phyloP scores from a whole-genome alignment of 2,888 invertebrate genomes.

The Drosophila subquinaria region DNA sequence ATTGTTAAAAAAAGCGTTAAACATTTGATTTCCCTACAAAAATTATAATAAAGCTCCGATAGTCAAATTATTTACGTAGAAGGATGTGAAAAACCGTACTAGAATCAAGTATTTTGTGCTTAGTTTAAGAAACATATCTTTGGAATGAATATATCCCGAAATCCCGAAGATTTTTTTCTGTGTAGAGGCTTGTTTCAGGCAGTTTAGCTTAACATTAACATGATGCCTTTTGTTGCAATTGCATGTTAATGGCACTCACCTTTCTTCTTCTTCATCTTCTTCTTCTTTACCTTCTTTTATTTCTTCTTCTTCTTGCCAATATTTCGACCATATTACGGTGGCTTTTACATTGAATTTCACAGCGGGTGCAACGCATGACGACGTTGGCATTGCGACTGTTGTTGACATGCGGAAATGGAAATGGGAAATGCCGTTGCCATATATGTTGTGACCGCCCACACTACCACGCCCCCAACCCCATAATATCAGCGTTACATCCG shows the following conservation, averaged over 20 bases:
- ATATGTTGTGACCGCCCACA: conserved; percentile 30
- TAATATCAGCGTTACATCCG: conserved; percentile 40
- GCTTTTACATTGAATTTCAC: conserved; percentile 32
- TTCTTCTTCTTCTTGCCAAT: conserved; percentile 6
- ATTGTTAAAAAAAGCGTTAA: no score
- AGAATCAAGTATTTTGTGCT: no score
- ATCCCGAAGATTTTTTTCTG: no score
- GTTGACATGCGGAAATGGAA: conserved; percentile 58
- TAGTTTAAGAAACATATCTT: no score
- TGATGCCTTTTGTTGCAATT: conserved; percentile 18
- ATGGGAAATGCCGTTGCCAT: conserved; percentile 34
- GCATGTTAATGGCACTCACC: conserved; percentile 17
- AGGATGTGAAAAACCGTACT: no score
- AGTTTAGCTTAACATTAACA: conserved; percentile 3
- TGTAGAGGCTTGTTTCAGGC: background rate
- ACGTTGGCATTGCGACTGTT: conserved; percentile 1
- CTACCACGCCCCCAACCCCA: conserved; percentile 4
- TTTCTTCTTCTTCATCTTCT: conserved; percentile 2
- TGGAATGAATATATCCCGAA: no score
- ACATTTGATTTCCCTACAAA: no score
- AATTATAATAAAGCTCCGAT: no score
- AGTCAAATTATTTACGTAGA: no score
- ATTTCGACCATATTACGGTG: conserved; percentile 34
- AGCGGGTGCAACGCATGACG: conserved; percentile 52
- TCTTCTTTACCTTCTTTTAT: background rate